Evolutionary conservation across 2,888 invertebrate species (phyloP).

Genomic region (Antheraea yamamai): DNA sequence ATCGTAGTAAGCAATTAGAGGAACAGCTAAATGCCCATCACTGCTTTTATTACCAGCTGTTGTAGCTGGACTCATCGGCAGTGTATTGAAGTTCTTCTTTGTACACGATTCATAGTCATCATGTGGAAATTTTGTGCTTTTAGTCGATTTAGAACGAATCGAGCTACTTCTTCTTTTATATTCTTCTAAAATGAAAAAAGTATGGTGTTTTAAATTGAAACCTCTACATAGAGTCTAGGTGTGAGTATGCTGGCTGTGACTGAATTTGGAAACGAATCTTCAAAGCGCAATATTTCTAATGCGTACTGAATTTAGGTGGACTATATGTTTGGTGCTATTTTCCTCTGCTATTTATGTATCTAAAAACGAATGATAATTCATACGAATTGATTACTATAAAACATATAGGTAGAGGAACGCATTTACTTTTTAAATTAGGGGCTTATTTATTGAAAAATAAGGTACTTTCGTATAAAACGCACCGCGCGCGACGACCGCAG

Average conservation of each 20-base stretch:
- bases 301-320: no score
- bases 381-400: background rate
- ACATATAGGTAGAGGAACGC: background rate
- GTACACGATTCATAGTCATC: background rate
- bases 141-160: slow-evolving; percentile 10
- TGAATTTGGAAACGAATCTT: no score
- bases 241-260: no score
- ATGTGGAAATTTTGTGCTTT: slow-evolving; percentile 2
- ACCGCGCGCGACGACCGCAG: no score
- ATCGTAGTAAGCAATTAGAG: slow-evolving; percentile 47
- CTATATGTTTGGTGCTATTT: no score
- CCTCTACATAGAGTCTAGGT: background rate
- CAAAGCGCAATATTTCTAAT: no score
- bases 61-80: background rate
- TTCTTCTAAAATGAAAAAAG: slow-evolving; percentile 7
- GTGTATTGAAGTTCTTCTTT: background rate
- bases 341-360: no score
- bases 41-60: background rate
- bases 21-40: slow-evolving; percentile 23
- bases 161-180: slow-evolving; percentile 5
- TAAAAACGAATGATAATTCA: background rate
- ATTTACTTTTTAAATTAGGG: background rate
- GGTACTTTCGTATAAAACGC: no score
- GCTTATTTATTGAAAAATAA: background rate
- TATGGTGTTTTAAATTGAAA: background rate